Percentiles rank a stretch among this genome's conserved stretches.
Evolutionary conservation across 2,113 vertebrate species (phyloP).

Genomic region (Myxocyprinus asiaticus): DNA sequence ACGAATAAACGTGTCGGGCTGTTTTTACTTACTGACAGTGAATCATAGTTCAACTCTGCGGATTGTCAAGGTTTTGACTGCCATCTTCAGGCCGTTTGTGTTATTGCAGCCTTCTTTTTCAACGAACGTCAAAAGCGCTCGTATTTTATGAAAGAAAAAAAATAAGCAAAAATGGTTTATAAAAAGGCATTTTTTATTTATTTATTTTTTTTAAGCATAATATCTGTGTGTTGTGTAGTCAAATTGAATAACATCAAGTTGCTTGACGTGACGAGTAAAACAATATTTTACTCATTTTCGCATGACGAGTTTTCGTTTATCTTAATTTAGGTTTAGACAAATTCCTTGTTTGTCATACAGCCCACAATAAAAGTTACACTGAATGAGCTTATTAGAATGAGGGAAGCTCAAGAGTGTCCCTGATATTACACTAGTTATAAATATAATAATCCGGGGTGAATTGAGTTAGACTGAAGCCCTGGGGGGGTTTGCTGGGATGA

Average conservation of each 20-base stretch:
- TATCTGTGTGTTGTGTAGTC: too few species aligned
- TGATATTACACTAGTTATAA: slow-evolving; percentile 38
- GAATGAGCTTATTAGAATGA: background rate
- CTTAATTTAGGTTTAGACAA: background rate
- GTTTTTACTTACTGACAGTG: slow-evolving; percentile 63
- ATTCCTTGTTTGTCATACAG: background rate
- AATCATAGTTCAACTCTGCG: slow-evolving; percentile 39
- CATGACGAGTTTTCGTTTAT: background rate
- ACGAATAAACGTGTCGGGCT: slow-evolving; percentile 56
- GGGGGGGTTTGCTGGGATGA: slow-evolving; percentile 34
- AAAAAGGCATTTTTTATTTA: too few species aligned
- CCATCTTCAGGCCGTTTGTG: slow-evolving; percentile 76
- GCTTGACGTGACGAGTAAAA: too few species aligned
- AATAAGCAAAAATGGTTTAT: too few species aligned
- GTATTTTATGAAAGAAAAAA: slow-evolving; percentile 21
- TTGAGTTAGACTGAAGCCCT: slow-evolving; percentile 43
- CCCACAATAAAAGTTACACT: background rate
- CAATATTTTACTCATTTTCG: too few species aligned
- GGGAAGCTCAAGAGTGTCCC: slow-evolving; percentile 26
- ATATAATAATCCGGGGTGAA: slow-evolving; percentile 40
- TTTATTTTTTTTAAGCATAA: too few species aligned
- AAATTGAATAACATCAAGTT: too few species aligned
- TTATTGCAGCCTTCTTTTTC: slow-evolving; percentile 47
- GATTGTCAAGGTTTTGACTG: slow-evolving; percentile 75
- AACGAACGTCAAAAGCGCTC: background rate